A percentile compares a stretch with the other conserved stretches of the same genome.
These are phyloP conservation scores for Leptothorax acervorum DNA, from an alignment of 2,888 invertebrate genomes.

Conservation along the genomic window DNA sequence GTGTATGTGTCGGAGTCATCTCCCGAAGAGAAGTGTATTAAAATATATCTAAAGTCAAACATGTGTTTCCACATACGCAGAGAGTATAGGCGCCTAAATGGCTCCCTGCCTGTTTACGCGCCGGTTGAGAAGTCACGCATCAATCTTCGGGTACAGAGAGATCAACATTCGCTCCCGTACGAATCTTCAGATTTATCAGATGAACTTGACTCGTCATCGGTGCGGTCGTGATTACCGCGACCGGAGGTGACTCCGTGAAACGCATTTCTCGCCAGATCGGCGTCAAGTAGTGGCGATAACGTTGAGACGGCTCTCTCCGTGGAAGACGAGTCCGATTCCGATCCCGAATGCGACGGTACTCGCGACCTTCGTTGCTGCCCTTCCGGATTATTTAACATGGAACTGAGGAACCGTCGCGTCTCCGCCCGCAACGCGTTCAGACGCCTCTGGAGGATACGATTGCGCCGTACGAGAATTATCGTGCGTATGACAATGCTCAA, in stretches of 20 bases:
- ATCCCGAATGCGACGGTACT: not conserved
- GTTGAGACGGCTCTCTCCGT: conserved; percentile 45
- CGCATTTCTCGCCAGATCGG: conserved; percentile 54
- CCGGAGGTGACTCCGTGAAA: conserved; percentile 50
- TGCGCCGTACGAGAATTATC: conserved; percentile 77
- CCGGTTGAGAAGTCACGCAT: not conserved
- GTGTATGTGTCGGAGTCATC: not conserved
- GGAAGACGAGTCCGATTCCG: conserved; percentile 51
- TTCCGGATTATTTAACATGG: conserved; percentile 77
- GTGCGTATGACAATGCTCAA: conserved; percentile 79
- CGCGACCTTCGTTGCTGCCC: conserved; percentile 64
- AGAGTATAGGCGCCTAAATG: not conserved
- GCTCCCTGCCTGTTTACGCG: not conserved
- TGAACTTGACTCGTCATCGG: conserved; percentile 8
- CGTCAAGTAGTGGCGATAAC: conserved; percentile 42
- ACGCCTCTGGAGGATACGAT: conserved; percentile 79
- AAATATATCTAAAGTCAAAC: conserved; percentile 19
- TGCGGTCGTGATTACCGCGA: conserved; percentile 20
- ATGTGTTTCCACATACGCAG: not conserved
- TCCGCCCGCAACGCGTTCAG: conserved; percentile 78
- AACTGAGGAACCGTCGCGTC: conserved; percentile 77
- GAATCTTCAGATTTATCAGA: conserved; percentile 7
- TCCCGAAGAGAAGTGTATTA: conserved; percentile 7
- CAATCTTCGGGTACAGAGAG: not conserved
- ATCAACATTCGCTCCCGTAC: not conserved